Conservation (phyloP, 2,888 invertebrate species). For the Pharmacophagus antenor region DNA sequence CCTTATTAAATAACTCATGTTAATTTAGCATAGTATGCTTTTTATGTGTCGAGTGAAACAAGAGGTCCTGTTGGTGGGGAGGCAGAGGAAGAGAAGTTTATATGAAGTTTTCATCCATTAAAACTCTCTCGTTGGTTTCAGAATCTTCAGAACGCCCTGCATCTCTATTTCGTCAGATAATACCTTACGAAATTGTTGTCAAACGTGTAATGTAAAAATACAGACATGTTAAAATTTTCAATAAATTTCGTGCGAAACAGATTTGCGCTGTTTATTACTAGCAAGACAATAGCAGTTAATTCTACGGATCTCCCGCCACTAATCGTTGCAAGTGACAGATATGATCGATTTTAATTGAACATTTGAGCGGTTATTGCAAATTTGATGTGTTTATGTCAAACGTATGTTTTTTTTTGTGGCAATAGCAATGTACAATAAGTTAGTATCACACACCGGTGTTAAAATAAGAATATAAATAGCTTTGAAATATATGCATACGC, state of each 20-base stretch:
- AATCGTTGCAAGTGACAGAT: slow-evolving; percentile 1
- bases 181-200: neutral
- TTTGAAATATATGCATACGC: too few relatives aligned
- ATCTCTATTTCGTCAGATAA: neutral
- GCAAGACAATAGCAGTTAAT: slow-evolving; percentile 8
- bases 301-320: neutral
- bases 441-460: neutral
- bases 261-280: neutral
- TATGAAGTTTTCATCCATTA: too few relatives aligned
- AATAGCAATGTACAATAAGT: neutral
- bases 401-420: too few relatives aligned
- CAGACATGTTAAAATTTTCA: neutral
- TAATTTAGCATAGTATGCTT: too few relatives aligned
- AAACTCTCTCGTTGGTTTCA: too few relatives aligned
- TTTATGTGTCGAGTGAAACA: too few relatives aligned
- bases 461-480: too few relatives aligned
- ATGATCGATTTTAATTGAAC: neutral
- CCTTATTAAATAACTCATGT: too few relatives aligned
- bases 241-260: neutral
- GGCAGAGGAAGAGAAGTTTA: too few relatives aligned
- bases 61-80: too few relatives aligned
- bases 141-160: neutral
- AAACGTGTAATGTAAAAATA: neutral
- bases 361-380: neutral
- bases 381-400: neutral